A percentile compares a stretch with the other conserved stretches of the same genome.
These are phyloP conservation scores for Bagarius yarrelli DNA, from an alignment of 2,113 vertebrate species.

Conservation along the genomic window DNA sequence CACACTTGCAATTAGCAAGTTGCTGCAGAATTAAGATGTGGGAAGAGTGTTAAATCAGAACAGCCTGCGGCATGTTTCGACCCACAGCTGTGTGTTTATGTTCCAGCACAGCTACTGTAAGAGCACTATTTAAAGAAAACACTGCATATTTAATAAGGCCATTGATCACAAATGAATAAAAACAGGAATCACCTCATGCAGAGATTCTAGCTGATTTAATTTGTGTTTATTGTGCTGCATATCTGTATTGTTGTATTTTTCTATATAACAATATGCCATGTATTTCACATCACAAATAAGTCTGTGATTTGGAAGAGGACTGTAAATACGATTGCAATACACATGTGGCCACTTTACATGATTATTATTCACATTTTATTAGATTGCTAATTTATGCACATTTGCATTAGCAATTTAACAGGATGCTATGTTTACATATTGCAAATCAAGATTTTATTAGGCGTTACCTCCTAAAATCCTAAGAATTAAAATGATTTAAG, in stretches of 20 bases:
- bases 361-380: no score
- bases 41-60: slow-evolving; percentile 14
- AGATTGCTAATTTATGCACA: no score
- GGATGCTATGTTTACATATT: no score
- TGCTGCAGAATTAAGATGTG: slow-evolving; percentile 11
- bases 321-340: no score
- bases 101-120: background rate
- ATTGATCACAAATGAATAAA: slow-evolving; percentile 1
- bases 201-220: background rate
- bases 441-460: no score
- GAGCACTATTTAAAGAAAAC: slow-evolving; percentile 14
- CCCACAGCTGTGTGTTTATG: slow-evolving; percentile 27
- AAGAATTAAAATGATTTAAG: no score
- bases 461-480: no score
- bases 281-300: background rate
- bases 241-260: background rate
- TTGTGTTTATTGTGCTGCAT: background rate
- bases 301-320: background rate
- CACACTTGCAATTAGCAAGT: slow-evolving; percentile 25
- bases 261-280: background rate
- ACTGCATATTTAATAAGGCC: background rate
- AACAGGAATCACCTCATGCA: background rate
- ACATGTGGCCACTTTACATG: no score
- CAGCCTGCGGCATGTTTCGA: slow-evolving; percentile 26
- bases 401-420: no score